A percentile compares a stretch with the other conserved stretches of the same genome.
phyloP scores from a whole-genome alignment of 2,888 invertebrate species.

The Agapostemon virescens region DNA sequence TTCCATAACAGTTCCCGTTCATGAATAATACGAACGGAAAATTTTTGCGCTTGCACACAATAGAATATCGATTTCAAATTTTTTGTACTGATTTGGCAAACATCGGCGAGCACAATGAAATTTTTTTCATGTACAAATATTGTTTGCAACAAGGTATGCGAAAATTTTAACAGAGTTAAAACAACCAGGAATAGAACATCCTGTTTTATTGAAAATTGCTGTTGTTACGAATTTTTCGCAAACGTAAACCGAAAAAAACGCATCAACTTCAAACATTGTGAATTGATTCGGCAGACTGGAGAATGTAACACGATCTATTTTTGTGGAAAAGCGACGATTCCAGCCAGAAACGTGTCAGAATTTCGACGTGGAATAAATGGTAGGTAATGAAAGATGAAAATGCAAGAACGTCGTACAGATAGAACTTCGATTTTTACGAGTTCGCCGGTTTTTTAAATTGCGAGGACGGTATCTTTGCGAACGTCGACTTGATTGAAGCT shows the following conservation, averaged over 20 bases:
- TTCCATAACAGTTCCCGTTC: too few relatives aligned
- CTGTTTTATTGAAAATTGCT: background rate
- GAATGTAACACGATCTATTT: background rate
- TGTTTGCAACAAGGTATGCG: background rate
- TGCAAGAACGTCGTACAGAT: background rate
- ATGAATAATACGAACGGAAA: too few relatives aligned
- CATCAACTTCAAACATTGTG: background rate
- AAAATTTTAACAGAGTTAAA: background rate
- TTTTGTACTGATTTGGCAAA: background rate
- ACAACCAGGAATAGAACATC: too few relatives aligned
- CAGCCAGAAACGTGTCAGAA: background rate
- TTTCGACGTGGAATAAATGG: background rate
- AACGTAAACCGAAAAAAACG: too few relatives aligned
- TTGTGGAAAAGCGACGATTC: background rate
- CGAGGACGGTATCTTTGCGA: background rate
- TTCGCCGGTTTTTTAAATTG: background rate
- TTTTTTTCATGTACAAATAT: background rate
- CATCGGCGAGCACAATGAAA: background rate
- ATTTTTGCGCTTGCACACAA: too few relatives aligned
- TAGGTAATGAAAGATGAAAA: background rate
- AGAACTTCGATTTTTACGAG: background rate
- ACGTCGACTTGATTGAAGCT: background rate
- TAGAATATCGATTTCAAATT: background rate
- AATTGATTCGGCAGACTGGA: background rate
- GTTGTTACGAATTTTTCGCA: background rate